Evolutionary conservation across 2,888 invertebrate species (phyloP), one percentile per base, ranked within the genome.

Genomic region (Mythimna loreyi): DNA sequence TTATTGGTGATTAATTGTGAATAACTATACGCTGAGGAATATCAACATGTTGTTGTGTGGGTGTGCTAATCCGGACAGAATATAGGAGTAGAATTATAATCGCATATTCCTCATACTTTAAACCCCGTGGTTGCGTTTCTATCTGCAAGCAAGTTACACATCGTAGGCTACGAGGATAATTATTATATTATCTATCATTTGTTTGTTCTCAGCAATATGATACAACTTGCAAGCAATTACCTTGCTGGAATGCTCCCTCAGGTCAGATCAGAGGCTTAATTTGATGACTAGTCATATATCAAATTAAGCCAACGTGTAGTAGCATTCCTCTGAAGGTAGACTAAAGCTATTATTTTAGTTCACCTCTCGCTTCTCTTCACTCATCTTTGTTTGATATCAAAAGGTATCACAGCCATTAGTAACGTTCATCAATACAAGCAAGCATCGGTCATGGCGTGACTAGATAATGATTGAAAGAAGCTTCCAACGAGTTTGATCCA

Each of bases 381-480:
- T 71, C 65, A 58, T 58, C 21, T 47, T 11, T 49, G 7, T 52
- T n/a, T 8, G 36, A 61, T 71, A 67, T n/a, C 58, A 67, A 75
- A 40, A 73, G 67, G 65, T 68, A 78, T 77, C 69, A 58, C 33
- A 58, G 65, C 61, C 75, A 83, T 83, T 78, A 83, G 71, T 64
- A 59, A 69, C 72, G 50, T 74, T 75, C 77, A 78, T 85, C 81
- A 83, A 78, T 84, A 78, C 71, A 78, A 82, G 75, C 78, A 72
- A 67, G 75, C 78, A 77, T 81, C 75, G 55, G 62, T 74, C 70
- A 81, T 72, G 70, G 79, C 87, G 81, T 89, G 87, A 86, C 87
- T 86, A 80, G 86, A 86, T 90, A 88, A 88, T 89, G 85, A 88
- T 86, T 85, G 81, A 82, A 85, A 84, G 83, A 83, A 85, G 85